Conservation (phyloP, 2,797 vertebrate species). For the Artibeus jamaicensis region DNA sequence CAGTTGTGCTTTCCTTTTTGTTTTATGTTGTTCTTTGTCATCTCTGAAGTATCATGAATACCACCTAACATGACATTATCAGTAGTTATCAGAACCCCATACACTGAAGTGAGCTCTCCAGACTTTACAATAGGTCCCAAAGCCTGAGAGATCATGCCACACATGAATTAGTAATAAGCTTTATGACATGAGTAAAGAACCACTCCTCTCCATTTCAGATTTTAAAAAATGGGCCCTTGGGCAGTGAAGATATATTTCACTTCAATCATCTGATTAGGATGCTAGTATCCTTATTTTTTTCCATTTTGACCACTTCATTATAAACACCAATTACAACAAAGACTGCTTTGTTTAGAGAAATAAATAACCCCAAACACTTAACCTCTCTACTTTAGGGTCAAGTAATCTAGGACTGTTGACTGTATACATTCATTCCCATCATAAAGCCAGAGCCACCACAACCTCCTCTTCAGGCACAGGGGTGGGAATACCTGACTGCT, state of each 20-base stretch:
- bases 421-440: neutral
- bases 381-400: neutral
- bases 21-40: conserved; percentile 37
- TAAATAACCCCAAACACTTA: neutral
- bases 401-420: neutral
- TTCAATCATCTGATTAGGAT: conserved; percentile 15
- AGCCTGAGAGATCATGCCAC: neutral
- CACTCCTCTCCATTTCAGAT: conserved; percentile 20
- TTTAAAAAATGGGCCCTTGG: neutral
- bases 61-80: conserved; percentile 11
- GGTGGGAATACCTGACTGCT: neutral
- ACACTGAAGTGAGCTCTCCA: neutral
- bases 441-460: neutral
- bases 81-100: neutral
- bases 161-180: conserved; percentile 42
- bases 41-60: conserved; percentile 40
- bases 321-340: neutral
- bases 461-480: neutral
- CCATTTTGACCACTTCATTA: conserved; percentile 18
- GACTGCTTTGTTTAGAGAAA: neutral
- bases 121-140: conserved; percentile 11
- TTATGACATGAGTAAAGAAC: neutral
- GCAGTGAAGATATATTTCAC: neutral
- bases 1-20: neutral
- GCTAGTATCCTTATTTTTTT: neutral